Conservation (phyloP, 2,888 invertebrate species). For the Suillia variegata region DNA sequence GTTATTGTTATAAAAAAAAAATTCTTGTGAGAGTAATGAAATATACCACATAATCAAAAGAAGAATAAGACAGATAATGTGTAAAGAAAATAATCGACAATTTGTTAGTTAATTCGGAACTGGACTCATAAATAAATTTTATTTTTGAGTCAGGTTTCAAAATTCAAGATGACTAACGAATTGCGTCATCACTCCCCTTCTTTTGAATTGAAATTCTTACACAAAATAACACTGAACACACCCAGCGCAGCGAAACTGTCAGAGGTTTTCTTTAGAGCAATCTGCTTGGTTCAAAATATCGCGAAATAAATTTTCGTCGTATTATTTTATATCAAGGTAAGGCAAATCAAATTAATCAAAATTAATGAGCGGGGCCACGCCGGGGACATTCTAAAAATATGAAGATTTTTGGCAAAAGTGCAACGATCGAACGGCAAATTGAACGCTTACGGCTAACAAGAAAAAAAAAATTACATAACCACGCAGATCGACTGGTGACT, state of each 20-base stretch:
- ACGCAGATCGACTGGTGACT: not conserved
- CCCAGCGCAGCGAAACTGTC: not conserved
- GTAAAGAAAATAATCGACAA: too few species aligned
- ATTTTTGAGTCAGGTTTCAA: too few species aligned
- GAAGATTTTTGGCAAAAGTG: constrained; percentile 39
- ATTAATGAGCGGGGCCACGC: not conserved
- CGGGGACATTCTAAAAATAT: constrained; percentile 44
- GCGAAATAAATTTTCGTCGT: constrained; percentile 33
- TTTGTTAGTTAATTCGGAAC: too few species aligned
- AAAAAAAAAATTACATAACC: constrained; percentile 34
- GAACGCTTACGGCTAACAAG: constrained; percentile 15
- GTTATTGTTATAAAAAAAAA: too few species aligned
- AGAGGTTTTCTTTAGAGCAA: constrained; percentile 25
- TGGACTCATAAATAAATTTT: too few species aligned
- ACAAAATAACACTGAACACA: not conserved
- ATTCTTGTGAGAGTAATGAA: too few species aligned
- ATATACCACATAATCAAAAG: too few species aligned
- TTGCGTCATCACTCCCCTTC: too few species aligned
- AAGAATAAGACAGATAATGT: too few species aligned
- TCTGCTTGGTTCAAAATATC: constrained; percentile 36
- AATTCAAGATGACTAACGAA: too few species aligned
- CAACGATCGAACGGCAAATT: constrained; percentile 23
- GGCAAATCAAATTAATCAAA: not conserved
- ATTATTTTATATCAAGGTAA: constrained; percentile 44
- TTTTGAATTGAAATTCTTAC: too few species aligned